Percentiles rank a stretch among this genome's conserved stretches.
Evolutionary conservation across 2,888 invertebrate species (phyloP).

Genomic region (Caradrina clavipalpis): DNA sequence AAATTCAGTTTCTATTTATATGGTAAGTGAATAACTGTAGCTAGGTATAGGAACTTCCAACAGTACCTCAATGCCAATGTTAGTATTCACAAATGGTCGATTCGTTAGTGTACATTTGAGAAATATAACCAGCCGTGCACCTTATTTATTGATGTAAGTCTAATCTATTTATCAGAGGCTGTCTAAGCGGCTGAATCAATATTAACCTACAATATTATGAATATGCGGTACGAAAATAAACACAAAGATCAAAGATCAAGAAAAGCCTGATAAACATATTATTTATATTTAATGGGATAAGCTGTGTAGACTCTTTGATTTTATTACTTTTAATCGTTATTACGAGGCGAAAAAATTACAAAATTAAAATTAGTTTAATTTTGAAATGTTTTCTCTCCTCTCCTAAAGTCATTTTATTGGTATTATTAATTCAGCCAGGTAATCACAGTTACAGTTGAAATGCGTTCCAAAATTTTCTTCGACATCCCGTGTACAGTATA

Average conservation of each 20-base stretch:
- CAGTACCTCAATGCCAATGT: constrained; percentile 31
- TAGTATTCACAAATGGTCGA: constrained; percentile 37
- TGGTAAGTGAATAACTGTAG: constrained; percentile 44
- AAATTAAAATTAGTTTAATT: no score
- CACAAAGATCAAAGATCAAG: constrained; percentile 1
- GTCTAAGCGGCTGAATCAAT: constrained; percentile 29
- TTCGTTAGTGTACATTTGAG: constrained; percentile 18
- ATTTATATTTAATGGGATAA: neutral
- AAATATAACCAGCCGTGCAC: constrained; percentile 5
- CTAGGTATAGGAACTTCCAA: neutral
- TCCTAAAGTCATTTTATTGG: no score
- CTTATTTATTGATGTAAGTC: constrained; percentile 18
- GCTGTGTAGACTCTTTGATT: neutral
- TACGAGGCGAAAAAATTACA: no score
- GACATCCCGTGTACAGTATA: no score
- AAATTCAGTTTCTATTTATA: constrained; percentile 58
- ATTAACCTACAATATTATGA: constrained; percentile 3
- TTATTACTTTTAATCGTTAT: no score
- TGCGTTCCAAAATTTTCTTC: no score
- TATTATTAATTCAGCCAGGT: no score
- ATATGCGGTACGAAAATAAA: constrained; percentile 26
- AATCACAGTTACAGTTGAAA: no score
- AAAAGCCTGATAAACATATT: constrained; percentile 5
- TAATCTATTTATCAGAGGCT: constrained; percentile 38
- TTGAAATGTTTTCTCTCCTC: no score